Base-by-base conservation (phyloP, 2,888 invertebrate genomes). In the Nebria salina region DNA sequence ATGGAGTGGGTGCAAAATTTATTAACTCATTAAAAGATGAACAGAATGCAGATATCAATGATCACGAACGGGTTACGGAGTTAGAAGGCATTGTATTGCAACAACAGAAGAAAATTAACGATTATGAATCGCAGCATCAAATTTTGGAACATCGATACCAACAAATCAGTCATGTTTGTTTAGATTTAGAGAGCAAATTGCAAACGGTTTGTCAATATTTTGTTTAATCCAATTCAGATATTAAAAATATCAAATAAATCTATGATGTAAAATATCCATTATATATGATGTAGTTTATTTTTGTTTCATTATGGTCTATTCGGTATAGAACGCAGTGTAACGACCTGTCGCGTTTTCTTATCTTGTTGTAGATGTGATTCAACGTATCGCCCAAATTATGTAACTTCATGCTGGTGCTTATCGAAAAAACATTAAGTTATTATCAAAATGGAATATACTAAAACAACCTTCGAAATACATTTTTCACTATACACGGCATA, bases 111-210 rank as follows among this genome's bases (percentile, higher is more conserved):
- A 81, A 76, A 72, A 68, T 76, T 20, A 65, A 72, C 13, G 81
- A 76, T 65, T 72, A 81, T 41, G 81, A 76, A 65, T 82, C 83
- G 15, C 83, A 78, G 79, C 83, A 85, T 34, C 84, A 81, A 81
- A 74, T 83, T 65, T 83, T 86, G 26, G 86, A 86, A 78, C 84
- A 85, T 66, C 86, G 86, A 75, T 84, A 84, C 76, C 72, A 66
- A 54, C 84, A 84, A 77, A 79, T 86, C n/a, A 85, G 85, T 77
- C 83, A 83, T 74, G 82, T 83, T 73, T 83, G 80, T 76, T 90
- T 90, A 83, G 91, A 91, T 9, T 85, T 91, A 43, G 91, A 91
- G 83, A 83, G 83, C n/a, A 91, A 91, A 86, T 85, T 91, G 70
- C 91, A 91, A 84, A 84, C 87, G 87, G 91, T 91, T 85, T 87